Conservation (phyloP, 2,888 invertebrate species). For the Drosophila antonietae region DNA sequence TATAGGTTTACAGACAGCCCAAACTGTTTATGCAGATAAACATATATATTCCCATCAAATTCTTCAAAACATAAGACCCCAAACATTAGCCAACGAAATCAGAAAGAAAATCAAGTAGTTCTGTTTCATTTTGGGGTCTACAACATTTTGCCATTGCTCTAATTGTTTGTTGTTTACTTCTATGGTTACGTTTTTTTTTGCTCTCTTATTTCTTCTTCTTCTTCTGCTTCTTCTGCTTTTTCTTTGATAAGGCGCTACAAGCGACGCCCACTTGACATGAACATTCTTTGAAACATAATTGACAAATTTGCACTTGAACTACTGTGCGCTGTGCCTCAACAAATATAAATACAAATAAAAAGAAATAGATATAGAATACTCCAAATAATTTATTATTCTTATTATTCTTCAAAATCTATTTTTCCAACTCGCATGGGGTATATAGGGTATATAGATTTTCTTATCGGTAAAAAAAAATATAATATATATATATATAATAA, state of each 20-base stretch:
- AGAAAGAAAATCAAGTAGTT: constrained; percentile 34
- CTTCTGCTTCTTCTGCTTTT: too few relatives aligned
- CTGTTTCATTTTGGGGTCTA: constrained; percentile 30
- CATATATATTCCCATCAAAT: not conserved
- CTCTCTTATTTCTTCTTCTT: not conserved
- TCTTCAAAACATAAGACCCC: not conserved
- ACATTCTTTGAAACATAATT: constrained; percentile 66
- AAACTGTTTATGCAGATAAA: too few relatives aligned
- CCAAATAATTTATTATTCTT: not conserved
- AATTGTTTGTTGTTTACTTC: constrained; percentile 70
- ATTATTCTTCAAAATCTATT: not conserved
- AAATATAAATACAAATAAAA: constrained; percentile 4
- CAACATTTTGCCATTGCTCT: constrained; percentile 70
- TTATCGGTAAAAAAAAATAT: constrained; percentile 2
- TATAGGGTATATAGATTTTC: not conserved
- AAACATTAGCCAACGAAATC: not conserved
- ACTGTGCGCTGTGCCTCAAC: constrained; percentile 49
- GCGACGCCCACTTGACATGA: constrained; percentile 55
- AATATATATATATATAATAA: not conserved
- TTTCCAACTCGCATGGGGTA: not conserved
- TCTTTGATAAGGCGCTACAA: constrained; percentile 57
- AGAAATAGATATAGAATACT: not conserved
- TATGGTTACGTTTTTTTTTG: constrained; percentile 25
- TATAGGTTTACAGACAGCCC: not conserved
- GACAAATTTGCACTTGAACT: constrained; percentile 78